Base-by-base conservation (phyloP, 2,888 invertebrate species). In the Globia sparganii region DNA sequence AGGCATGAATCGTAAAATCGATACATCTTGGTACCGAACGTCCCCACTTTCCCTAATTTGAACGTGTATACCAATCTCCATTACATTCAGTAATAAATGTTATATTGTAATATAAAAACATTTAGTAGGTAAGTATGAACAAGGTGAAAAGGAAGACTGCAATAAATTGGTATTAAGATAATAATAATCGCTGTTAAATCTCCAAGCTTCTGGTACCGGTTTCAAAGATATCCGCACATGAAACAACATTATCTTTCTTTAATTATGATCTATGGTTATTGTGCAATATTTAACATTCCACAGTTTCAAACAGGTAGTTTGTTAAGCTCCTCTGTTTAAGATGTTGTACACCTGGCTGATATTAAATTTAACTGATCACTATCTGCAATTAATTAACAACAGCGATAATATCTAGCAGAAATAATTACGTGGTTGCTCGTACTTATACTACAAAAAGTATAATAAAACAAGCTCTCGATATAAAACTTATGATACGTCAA, bases 321-420 rank as follows among this genome's bases (percentile, higher is more conserved):
- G 73, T 84, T 75, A 87, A 77, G 67, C 53, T 72, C 72, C 58
- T 66, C 78, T 77, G 78, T 59, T 76, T 62, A 72, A 84, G 61
- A 73, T 59, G 80, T 78, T 77, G 66, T 77, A 67, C 64, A 65
- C 69, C 64, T 72, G 58, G 67, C 75, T 73, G 75, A 67, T 81
- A 86, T 82, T 79, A 81, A 81, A 85, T 81, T 77, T 67, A 77
- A 80, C 71, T 71, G 87, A 89, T 89, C 72, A 13, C 70, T 82
- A 89, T 89, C 87, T 77, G 67, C 72, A 88, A 91, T 87, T 89
- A 86, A 90, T 88, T 85, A 87, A 88, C 86, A 85, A 76, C 80
- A 72, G 65, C 66, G 86, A 90, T 89, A 84, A 77, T 62, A 88
- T 88, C 87, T 75, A 78, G 78, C 73, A 81, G 68, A 83, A 56